phyloP scores from a whole-genome alignment of 2,797 vertebrate species.

The Alosa sapidissima region DNA sequence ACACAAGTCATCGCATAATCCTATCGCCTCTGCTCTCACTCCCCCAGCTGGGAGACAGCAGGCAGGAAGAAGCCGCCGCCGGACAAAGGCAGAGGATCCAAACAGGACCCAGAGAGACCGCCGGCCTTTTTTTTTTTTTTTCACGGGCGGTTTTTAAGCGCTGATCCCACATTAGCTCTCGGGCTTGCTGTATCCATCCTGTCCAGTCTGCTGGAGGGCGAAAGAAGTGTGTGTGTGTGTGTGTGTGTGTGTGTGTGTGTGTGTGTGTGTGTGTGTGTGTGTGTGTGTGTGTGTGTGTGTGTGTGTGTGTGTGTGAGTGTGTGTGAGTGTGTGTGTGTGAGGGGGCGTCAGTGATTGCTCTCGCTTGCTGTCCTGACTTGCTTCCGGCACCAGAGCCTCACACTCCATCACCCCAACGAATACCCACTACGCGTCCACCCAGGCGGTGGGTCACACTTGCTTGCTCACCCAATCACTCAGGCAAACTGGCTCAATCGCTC shows the following conservation, averaged over 20 bases:
- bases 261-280: too few relatives aligned
- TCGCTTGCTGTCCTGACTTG: not conserved
- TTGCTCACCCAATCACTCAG: conserved; percentile 22
- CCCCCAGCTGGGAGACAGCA: conserved; percentile 51
- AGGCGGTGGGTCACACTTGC: not conserved
- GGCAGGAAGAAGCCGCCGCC: conserved; percentile 55
- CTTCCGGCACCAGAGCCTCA: not conserved
- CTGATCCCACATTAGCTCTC: not conserved
- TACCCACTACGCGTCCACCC: not conserved
- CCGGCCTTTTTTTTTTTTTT: not conserved
- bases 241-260: too few relatives aligned
- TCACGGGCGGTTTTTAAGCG: not conserved
- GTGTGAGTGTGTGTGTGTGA: too few relatives aligned
- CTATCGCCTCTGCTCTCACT: conserved; percentile 69
- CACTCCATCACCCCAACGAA: conserved; percentile 13
- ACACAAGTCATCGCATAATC: conserved; percentile 75
- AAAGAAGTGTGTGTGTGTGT: too few relatives aligned
- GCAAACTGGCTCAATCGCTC: conserved; percentile 17
- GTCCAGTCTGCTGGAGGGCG: not conserved
- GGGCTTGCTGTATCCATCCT: not conserved
- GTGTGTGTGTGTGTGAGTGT: too few relatives aligned
- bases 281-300: too few relatives aligned
- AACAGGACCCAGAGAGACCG: conserved; percentile 41
- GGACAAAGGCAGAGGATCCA: conserved; percentile 54
- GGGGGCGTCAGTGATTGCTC: not conserved